phyloP scores from a whole-genome alignment of 2,113 vertebrate genomes.

The Alosa alosa region DNA sequence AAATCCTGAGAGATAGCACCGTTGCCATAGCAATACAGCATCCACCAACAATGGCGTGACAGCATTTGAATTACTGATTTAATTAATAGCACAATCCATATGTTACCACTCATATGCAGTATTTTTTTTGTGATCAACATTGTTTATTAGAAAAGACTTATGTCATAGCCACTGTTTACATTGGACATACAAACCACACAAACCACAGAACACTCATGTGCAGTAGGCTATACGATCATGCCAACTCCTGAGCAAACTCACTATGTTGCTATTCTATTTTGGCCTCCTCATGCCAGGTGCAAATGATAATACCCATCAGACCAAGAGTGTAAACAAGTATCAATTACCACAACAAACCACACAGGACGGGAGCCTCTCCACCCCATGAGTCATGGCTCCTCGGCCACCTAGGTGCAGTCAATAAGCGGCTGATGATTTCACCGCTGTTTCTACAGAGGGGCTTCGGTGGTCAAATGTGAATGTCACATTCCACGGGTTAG shows the following conservation, averaged over 20 bases:
- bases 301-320: constrained; percentile 9
- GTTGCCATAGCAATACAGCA: not conserved
- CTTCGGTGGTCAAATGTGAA: constrained; percentile 31
- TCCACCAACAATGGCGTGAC: not conserved
- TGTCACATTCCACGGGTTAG: constrained; percentile 20
- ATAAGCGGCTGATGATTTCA: constrained; percentile 30
- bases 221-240: not conserved
- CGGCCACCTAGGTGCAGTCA: constrained; percentile 26
- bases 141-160: too few species aligned
- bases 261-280: not conserved
- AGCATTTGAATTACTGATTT: not conserved
- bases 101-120: not conserved
- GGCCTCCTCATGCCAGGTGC: not conserved
- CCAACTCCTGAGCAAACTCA: not conserved
- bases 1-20: not conserved
- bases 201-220: not conserved
- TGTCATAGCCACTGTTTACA: too few species aligned
- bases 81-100: not conserved
- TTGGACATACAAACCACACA: too few species aligned
- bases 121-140: too few species aligned
- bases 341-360: constrained; percentile 7
- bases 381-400: constrained; percentile 18
- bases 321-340: not conserved
- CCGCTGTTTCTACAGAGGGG: not conserved
- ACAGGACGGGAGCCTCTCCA: not conserved